Conservation (phyloP, 2,113 vertebrate genomes). For the Phylloscopus trochilus region DNA sequence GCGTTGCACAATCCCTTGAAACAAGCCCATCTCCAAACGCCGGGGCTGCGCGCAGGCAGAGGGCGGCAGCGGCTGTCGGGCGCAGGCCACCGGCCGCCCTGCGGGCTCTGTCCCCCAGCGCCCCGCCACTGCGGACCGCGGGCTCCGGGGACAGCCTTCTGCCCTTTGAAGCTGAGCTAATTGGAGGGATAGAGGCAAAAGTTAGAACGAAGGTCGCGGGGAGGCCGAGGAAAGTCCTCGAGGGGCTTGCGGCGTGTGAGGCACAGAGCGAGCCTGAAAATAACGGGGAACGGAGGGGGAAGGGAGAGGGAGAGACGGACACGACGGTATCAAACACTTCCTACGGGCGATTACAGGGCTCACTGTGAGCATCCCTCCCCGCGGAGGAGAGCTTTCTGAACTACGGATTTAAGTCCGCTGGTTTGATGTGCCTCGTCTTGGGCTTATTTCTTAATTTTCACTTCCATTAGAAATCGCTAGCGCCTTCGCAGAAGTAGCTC, state of each 20-base stretch:
- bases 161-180: not conserved
- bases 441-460: not conserved
- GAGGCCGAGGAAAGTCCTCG: not conserved
- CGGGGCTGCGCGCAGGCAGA: slow-evolving; percentile 23
- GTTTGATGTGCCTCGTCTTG: not conserved
- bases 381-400: not conserved
- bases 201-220: not conserved
- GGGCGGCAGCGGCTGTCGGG: slow-evolving; percentile 1
- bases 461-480: not conserved
- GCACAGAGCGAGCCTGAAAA: not conserved
- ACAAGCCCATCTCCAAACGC: not conserved
- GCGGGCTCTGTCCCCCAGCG: not conserved
- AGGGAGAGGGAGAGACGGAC: not conserved
- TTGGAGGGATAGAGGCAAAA: not conserved
- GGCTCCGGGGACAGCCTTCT: not conserved
- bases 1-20: not conserved
- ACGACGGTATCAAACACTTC: not conserved
- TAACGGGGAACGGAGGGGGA: slow-evolving; percentile 1
- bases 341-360: not conserved
- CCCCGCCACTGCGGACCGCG: not conserved
- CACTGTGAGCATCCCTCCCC: not conserved
- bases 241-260: not conserved
- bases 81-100: not conserved
- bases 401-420: not conserved
- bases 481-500: not conserved